Base-by-base conservation (phyloP, 2,113 vertebrate genomes). In the Macaca mulatta region DNA sequence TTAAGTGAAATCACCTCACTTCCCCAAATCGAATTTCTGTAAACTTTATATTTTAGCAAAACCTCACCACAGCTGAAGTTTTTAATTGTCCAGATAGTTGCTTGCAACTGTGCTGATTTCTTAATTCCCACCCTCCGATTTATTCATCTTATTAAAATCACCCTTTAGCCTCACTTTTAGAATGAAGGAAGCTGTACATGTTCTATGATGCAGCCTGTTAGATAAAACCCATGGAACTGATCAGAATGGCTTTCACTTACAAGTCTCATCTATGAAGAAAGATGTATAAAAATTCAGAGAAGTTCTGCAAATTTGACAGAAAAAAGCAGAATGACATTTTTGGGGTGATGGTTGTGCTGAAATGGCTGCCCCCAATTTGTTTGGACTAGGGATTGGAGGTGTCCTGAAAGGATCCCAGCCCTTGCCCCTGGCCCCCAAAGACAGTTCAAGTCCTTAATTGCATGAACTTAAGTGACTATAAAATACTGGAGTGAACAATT, bases 1-100 rank as follows among this genome's bases (percentile, higher is more conserved):
- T 50, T 94, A 55, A 77, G 32, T 92, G 22, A 69, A 52, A 75
- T 89, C 22, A 79, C 32, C 40, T 70, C 43, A 30, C 81, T 94
- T 77, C 40, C 86, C 67, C 72, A 80, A 87, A 69, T 78, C 57
- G 93, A 77, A 89, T 92, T 89, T 86, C 30, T 87, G 1, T 70
- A 90, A 43, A 67, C 16, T 88, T 88, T 94, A 38, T 22, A 6
- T 96, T 91, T 95, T 92, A 90, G 70, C 17, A 79, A 78, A 93
- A 79, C 10, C 61, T 90, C 38, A 43, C 32, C 45, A 30, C 13
- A 50, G 5, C 59, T 91, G 79, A 93, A 48, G 45, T 61, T 89
- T 93, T 96, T 48, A 43, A 11, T 84, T 52, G 40, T 93, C 18
- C 83, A 40, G 83, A 45, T 50, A n/a, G 72, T 77, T 95, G 38